Percentiles rank a stretch among this genome's conserved stretches.
These are phyloP conservation scores for Oryzias javanicus DNA, from an alignment of 2,113 vertebrate species.

Conservation along the genomic window DNA sequence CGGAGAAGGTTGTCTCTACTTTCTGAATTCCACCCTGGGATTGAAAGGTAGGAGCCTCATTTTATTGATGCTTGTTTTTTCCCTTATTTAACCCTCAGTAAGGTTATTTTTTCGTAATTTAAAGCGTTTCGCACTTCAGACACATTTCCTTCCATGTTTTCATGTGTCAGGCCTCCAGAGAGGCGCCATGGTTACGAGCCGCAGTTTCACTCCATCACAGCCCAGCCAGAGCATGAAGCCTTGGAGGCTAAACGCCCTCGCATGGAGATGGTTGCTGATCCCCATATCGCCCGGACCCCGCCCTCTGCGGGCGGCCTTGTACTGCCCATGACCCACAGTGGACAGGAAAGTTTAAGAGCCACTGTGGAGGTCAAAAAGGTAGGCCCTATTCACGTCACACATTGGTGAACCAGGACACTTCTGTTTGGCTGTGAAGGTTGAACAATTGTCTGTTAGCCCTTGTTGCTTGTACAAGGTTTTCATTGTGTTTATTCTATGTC, in stretches of 20 bases:
- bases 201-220: conserved; percentile 83
- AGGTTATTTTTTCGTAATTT: no score
- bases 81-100: neutral
- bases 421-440: neutral
- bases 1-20: conserved; percentile 92
- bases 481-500: neutral
- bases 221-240: conserved; percentile 85
- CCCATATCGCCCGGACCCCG: conserved; percentile 84
- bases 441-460: no score
- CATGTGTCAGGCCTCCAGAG: conserved; percentile 86
- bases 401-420: neutral
- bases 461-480: neutral
- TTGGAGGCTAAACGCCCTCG: conserved; percentile 91
- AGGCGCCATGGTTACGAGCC: conserved; percentile 92
- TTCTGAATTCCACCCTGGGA: conserved; percentile 94
- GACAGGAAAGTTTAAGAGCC: conserved; percentile 87
- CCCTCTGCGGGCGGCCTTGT: conserved; percentile 70
- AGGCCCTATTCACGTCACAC: conserved; percentile 9
- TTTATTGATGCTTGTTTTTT: neutral
- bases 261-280: conserved; percentile 86
- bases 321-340: conserved; percentile 82
- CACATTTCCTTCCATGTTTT: conserved; percentile 19
- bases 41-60: conserved; percentile 83
- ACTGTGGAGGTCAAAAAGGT: conserved; percentile 94
- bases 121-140: neutral